phyloP scores from a whole-genome alignment of 2,797 vertebrate species.

The Spizella passerina region DNA sequence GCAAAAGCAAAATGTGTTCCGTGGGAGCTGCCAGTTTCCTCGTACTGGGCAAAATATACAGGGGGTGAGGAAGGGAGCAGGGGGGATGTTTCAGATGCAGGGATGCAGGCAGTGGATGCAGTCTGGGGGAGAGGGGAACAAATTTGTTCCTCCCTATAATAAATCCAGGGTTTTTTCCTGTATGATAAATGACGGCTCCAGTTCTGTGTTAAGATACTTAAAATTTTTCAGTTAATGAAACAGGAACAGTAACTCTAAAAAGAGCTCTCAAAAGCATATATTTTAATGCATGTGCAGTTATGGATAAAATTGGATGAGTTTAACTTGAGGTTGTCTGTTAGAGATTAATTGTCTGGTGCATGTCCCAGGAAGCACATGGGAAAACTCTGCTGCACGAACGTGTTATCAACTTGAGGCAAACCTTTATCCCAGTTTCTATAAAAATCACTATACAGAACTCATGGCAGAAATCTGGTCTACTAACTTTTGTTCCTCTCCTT shows the following conservation, averaged over 20 bases:
- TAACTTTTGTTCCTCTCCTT: slow-evolving; percentile 57
- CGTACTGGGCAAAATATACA: not conserved
- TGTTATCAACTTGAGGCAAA: not conserved
- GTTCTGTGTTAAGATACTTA: not conserved
- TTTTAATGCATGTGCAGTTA: not conserved
- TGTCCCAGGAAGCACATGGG: not conserved
- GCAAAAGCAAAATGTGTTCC: slow-evolving; percentile 23
- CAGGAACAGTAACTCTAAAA: not conserved
- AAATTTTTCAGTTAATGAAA: not conserved
- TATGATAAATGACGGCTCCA: not conserved
- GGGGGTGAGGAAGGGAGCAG: not conserved
- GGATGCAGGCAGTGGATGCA: not conserved
- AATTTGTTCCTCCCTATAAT: not conserved
- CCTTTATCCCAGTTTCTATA: not conserved
- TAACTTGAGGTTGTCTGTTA: not conserved
- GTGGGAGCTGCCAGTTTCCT: slow-evolving; percentile 26
- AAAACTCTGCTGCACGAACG: not conserved
- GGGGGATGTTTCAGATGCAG: not conserved
- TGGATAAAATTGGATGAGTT: not conserved
- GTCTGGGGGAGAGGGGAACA: not conserved
- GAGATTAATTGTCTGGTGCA: not conserved
- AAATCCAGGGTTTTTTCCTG: not conserved
- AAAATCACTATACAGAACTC: not conserved
- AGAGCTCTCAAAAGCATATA: not conserved
- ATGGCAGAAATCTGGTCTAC: not conserved